A percentile compares a stretch with the other conserved stretches of the same genome.
Conservation (phyloP, 2,113 vertebrate species). For the Forbesichthys agassizii region DNA sequence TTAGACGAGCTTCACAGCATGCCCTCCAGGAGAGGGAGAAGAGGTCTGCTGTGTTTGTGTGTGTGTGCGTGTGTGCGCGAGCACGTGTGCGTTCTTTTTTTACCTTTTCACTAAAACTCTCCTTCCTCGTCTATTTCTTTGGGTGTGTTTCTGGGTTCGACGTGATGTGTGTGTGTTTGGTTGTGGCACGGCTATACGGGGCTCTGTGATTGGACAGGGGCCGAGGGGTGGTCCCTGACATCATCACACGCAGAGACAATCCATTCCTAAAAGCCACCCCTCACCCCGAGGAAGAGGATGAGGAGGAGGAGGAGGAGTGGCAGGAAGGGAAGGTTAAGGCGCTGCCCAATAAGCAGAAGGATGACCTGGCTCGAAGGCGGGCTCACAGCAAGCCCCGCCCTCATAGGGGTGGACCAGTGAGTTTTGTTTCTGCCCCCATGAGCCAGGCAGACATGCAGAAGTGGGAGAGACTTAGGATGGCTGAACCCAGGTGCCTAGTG, state of each 20-base stretch:
- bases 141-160: slow-evolving; percentile 26
- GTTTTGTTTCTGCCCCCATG: slow-evolving; percentile 77
- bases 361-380: slow-evolving; percentile 82
- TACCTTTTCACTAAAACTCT: too few species aligned
- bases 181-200: slow-evolving; percentile 20
- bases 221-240: slow-evolving; percentile 57
- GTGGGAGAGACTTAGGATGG: slow-evolving; percentile 89
- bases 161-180: slow-evolving; percentile 13
- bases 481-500: slow-evolving; percentile 84
- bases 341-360: slow-evolving; percentile 76
- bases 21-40: slow-evolving; percentile 70
- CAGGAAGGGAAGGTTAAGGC: slow-evolving; percentile 58
- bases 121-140: slow-evolving; percentile 17
- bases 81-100: neutral
- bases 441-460: slow-evolving; percentile 90
- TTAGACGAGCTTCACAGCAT: slow-evolving; percentile 76
- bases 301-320: slow-evolving; percentile 56
- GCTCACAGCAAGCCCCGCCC: slow-evolving; percentile 66
- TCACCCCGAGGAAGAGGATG: slow-evolving; percentile 47
- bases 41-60: slow-evolving; percentile 14
- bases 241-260: slow-evolving; percentile 60
- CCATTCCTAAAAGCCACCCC: slow-evolving; percentile 54
- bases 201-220: slow-evolving; percentile 55
- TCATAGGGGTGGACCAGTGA: slow-evolving; percentile 64
- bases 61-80: neutral